Evolutionary conservation across 1,140 invertebrate genomes (phyloP).

Genomic region (Laodelphax striatellus): DNA sequence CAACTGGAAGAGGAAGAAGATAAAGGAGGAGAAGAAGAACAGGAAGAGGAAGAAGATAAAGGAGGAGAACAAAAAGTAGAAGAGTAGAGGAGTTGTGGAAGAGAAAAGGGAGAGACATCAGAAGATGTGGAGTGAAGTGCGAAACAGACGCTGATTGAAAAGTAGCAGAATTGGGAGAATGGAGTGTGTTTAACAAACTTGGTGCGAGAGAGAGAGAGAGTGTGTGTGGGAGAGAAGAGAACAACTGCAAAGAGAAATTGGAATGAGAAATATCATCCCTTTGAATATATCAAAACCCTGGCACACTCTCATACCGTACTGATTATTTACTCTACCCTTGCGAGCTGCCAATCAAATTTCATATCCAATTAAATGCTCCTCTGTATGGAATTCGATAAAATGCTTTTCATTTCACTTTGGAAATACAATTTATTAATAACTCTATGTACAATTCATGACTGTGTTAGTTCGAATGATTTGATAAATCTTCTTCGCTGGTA

Average conservation of each 20-base stretch:
- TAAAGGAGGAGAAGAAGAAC: not conserved
- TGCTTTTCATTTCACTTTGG: no score
- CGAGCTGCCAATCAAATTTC: no score
- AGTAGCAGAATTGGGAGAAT: not conserved
- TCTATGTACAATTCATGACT: no score
- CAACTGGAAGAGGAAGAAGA: not conserved
- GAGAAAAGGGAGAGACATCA: no score
- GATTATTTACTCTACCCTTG: no score
- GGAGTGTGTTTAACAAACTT: not conserved
- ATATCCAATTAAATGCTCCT: no score
- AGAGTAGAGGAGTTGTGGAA: not conserved
- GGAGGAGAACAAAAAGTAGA: not conserved
- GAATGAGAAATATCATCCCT: not conserved
- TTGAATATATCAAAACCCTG: no score
- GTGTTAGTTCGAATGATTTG: no score
- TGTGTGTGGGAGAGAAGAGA: not conserved
- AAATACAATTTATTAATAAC: no score
- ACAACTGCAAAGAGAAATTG: conserved; percentile 6
- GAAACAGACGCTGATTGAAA: not conserved
- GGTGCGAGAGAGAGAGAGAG: conserved; percentile 1
- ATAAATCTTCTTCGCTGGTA: no score
- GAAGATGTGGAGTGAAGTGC: not conserved
- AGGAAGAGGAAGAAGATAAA: not conserved
- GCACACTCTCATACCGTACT: no score
- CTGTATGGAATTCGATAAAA: no score